phyloP scores from a whole-genome alignment of 2,888 invertebrate species.

The Epirrita christyi region DNA sequence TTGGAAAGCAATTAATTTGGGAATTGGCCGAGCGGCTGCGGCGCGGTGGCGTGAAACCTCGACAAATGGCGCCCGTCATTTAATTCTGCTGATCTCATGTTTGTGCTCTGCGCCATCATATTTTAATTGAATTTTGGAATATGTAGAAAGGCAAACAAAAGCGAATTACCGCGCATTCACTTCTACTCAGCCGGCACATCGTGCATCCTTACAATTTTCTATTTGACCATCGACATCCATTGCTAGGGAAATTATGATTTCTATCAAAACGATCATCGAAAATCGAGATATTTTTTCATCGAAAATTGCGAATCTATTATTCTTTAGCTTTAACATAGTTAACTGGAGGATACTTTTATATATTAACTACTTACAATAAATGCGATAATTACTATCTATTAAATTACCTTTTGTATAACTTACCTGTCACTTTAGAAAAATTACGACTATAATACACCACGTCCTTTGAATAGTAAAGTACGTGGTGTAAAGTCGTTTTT shows the following conservation, averaged over 20 bases:
- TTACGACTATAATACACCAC: no score
- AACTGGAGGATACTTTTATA: not conserved
- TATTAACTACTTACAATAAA: no score
- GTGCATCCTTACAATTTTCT: constrained; percentile 61
- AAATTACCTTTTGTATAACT: no score
- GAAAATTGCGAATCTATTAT: no score
- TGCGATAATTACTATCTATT: no score
- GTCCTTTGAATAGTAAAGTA: no score
- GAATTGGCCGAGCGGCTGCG: constrained; percentile 57
- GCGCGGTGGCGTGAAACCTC: constrained; percentile 58
- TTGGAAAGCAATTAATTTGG: constrained; percentile 79
- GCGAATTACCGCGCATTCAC: constrained; percentile 56
- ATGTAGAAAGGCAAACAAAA: constrained; percentile 69
- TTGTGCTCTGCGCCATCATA: constrained; percentile 77
- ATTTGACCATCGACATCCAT: constrained; percentile 40
- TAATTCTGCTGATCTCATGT: constrained; percentile 81
- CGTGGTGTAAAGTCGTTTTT: no score
- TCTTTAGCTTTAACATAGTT: not conserved
- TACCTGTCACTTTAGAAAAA: no score
- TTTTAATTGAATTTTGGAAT: constrained; percentile 81
- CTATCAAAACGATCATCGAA: no score
- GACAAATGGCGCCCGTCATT: constrained; percentile 78
- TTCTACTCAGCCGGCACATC: constrained; percentile 52
- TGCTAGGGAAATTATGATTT: no score
- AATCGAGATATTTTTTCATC: no score